Evolutionary conservation across 2,113 vertebrate genomes (phyloP).

Genomic region (Otus sunia): DNA sequence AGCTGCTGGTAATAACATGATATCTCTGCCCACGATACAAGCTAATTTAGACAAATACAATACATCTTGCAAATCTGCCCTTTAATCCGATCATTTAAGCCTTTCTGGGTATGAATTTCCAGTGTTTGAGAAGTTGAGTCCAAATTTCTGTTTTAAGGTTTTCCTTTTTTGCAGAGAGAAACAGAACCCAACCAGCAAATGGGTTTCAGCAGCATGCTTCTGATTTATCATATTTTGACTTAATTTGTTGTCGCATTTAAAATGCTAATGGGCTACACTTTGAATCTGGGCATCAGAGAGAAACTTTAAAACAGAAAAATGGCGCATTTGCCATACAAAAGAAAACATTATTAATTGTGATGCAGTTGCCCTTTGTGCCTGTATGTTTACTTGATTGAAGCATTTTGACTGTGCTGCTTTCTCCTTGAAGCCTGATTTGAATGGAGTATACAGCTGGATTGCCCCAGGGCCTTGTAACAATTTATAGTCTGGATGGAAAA

Average conservation of each 20-base stretch:
- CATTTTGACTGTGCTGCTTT: constrained; percentile 51
- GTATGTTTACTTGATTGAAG: constrained; percentile 68
- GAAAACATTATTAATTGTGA: constrained; percentile 12
- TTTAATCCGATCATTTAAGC: not conserved
- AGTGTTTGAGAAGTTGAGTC: not conserved
- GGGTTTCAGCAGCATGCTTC: not conserved
- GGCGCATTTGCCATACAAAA: not conserved
- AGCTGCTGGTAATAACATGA: not conserved
- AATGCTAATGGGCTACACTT: constrained; percentile 36
- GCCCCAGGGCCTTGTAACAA: constrained; percentile 67
- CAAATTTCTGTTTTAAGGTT: not conserved
- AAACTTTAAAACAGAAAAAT: not conserved
- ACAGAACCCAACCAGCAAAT: not conserved
- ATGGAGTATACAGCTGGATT: constrained; percentile 55
- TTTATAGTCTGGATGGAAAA: constrained; percentile 63
- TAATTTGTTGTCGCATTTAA: constrained; percentile 29
- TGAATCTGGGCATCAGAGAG: constrained; percentile 5
- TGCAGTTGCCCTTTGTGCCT: constrained; percentile 67
- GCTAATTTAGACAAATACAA: not conserved
- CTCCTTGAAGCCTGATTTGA: constrained; percentile 66
- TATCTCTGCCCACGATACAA: not conserved
- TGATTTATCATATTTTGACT: not conserved
- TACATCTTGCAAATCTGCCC: not conserved
- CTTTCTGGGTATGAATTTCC: not conserved
- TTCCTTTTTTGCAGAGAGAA: not conserved